Base-by-base conservation (phyloP, 2,888 invertebrate genomes). In the Drosophila austrosaltans region DNA sequence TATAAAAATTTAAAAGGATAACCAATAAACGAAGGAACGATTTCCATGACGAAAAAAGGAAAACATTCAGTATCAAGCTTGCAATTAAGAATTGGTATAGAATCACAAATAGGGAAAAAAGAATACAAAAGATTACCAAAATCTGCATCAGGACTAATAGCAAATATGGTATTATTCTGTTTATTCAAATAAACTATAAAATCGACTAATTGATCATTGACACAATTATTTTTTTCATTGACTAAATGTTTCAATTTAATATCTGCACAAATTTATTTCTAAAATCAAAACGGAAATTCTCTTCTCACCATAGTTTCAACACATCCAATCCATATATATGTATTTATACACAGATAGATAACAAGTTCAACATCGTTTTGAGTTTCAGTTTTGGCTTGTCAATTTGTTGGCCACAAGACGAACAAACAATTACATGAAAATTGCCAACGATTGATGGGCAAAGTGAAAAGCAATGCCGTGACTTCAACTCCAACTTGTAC, bases 391-490 rank as follows among this genome's bases (percentile, higher is more conserved):
- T 48, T 56, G 25, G 59, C 67, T 67, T 72, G 72, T 72, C 72
- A 72, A 72, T 72, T 63, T 67, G 28, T 42, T 56, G 66, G 72
- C 69, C 64, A 75, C 72, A 79, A 79, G 75, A 83, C 68, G 76
- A 75, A 72, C 83, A 77, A 81, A 88, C 87, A 87, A 88, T 86
- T 86, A 86, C 82, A 84, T 75, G 87, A 87, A 89, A 88, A 88
- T 89, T 88, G 82, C 84, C 80, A 84, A 66, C 84, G 89, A 88
- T 89, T 86, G 87, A 87, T 88, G 87, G 81, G 83, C 82, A 80
- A 48, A 48, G 48, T 86, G 85, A 74, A 61, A 77, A 67, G 72
- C 66, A 75, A 82, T 78, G 77, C 82, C 82, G 77, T 82, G 82
- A 82, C 83, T 72, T 61, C 78, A 78, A 66, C 36, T 70, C 57